These are phyloP conservation scores for Microplitis manilae DNA, from an alignment of 2,888 invertebrate species.

Conservation along the genomic window DNA sequence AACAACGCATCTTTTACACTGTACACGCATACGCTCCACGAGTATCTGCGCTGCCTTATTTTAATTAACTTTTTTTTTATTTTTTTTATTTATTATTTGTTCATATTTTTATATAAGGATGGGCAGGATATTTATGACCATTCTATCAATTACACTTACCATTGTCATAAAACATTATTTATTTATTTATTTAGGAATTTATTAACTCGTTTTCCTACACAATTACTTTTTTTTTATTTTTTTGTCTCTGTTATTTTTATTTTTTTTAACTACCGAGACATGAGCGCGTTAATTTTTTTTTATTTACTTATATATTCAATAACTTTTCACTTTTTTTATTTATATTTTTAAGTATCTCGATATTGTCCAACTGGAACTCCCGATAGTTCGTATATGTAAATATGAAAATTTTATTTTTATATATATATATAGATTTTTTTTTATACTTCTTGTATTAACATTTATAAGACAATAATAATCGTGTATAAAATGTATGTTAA, in stretches of 20 bases:
- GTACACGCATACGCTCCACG: constrained; percentile 69
- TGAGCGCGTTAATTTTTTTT: constrained; percentile 47
- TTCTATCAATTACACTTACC: constrained; percentile 52
- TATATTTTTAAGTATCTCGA: constrained; percentile 44
- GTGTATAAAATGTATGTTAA: constrained; percentile 9
- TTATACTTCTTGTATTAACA: constrained; percentile 15
- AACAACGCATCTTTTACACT: constrained; percentile 72
- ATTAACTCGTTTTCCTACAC: constrained; percentile 31
- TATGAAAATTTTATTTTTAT: constrained; percentile 24
- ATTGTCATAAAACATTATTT: constrained; percentile 29
- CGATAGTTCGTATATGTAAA: constrained; percentile 31
- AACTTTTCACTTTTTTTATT: constrained; percentile 33
- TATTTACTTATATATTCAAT: constrained; percentile 42
- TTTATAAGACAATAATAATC: constrained; percentile 11
- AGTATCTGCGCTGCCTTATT: constrained; percentile 65
- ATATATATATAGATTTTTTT: constrained; percentile 20
- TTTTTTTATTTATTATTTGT: constrained; percentile 3
- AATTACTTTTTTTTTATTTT: constrained; percentile 29
- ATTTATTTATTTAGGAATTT: constrained; percentile 35
- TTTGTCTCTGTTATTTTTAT: constrained; percentile 34
- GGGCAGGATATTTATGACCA: constrained; percentile 51
- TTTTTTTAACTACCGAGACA: constrained; percentile 39
- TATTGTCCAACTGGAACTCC: constrained; percentile 48
- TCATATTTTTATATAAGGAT: constrained; percentile 34
- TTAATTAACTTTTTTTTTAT: constrained; percentile 37